Evolutionary conservation across 2,797 vertebrate species (phyloP).

Genomic region (Anomalospiza imberbis): DNA sequence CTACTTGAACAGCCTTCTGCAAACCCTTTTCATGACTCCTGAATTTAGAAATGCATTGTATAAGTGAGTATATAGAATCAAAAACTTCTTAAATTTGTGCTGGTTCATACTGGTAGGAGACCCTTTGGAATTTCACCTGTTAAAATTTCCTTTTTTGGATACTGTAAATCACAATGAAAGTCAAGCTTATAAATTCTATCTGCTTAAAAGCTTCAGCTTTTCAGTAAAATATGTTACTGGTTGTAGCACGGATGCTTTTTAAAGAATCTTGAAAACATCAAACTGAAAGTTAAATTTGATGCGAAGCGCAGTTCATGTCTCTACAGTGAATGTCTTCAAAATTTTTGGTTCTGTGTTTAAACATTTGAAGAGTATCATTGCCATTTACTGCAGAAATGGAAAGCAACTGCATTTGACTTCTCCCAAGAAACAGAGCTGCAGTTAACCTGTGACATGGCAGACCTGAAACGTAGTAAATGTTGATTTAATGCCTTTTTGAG

Average conservation of each 20-base stretch:
- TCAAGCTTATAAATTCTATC: background rate
- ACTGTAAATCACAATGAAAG: background rate
- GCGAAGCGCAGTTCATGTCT: background rate
- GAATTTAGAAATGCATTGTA: constrained; percentile 99
- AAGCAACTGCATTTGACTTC: background rate
- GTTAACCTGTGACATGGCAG: background rate
- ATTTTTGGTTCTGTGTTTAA: background rate
- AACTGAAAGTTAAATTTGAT: background rate
- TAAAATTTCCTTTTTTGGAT: background rate
- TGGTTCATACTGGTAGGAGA: background rate
- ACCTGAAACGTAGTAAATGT: background rate
- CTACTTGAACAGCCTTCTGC: constrained; percentile 97
- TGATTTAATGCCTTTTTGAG: background rate
- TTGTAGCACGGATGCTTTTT: background rate
- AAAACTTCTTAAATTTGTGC: background rate
- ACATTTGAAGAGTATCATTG: background rate
- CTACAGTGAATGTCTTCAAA: background rate
- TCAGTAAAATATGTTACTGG: background rate
- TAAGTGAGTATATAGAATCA: constrained; percentile 82
- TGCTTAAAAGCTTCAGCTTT: background rate
- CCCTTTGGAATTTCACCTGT: background rate
- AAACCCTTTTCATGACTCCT: constrained; percentile 98
- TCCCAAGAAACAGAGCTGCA: background rate
- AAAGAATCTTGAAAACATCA: background rate
- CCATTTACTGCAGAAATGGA: background rate